These are phyloP conservation scores for Montipora efflorescens DNA, from an alignment of 64 coral and sea anemone species.

Conservation along the genomic window DNA sequence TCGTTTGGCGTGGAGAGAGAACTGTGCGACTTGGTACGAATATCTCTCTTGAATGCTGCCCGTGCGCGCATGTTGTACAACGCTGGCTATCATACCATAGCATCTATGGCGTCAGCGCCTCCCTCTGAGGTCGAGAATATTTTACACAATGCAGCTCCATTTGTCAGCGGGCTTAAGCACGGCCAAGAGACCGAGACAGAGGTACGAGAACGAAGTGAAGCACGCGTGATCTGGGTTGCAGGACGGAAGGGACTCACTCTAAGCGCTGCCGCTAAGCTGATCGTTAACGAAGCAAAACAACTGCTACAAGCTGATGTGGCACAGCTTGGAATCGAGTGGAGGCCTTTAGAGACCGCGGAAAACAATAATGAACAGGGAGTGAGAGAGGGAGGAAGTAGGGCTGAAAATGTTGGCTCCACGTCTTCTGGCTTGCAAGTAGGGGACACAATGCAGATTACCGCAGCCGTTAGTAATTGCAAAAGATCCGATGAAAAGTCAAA, in stretches of 20 bases:
- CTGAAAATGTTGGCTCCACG: not conserved
- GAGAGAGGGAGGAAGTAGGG: not conserved
- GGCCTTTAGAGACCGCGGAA: slow-evolving; percentile 27
- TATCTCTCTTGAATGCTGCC: slow-evolving; percentile 90
- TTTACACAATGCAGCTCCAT: slow-evolving; percentile 87
- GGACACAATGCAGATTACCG: not conserved
- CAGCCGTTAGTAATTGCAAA: not conserved
- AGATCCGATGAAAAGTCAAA: not conserved
- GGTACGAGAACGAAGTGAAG: slow-evolving; percentile 71
- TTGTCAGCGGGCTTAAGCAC: slow-evolving; percentile 78
- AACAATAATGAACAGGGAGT: not conserved
- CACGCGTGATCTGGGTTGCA: slow-evolving; percentile 91
- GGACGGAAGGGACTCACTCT: slow-evolving; percentile 80
- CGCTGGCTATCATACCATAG: slow-evolving; percentile 93
- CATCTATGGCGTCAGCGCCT: slow-evolving; percentile 73
- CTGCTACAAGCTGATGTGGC: slow-evolving; percentile 85
- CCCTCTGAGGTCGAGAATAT: slow-evolving; percentile 77
- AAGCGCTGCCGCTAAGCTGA: slow-evolving; percentile 64
- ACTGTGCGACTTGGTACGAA: slow-evolving; percentile 91
- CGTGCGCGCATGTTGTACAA: slow-evolving; percentile 98
- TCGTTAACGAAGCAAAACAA: slow-evolving; percentile 77
- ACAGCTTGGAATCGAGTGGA: slow-evolving; percentile 91
- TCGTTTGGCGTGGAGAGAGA: slow-evolving; percentile 97
- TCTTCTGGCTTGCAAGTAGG: not conserved
- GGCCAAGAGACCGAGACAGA: slow-evolving; percentile 88